Percentiles rank a stretch among this genome's conserved stretches.
Conservation (phyloP, 2,113 vertebrate species). For the Carlito syrichta region DNA sequence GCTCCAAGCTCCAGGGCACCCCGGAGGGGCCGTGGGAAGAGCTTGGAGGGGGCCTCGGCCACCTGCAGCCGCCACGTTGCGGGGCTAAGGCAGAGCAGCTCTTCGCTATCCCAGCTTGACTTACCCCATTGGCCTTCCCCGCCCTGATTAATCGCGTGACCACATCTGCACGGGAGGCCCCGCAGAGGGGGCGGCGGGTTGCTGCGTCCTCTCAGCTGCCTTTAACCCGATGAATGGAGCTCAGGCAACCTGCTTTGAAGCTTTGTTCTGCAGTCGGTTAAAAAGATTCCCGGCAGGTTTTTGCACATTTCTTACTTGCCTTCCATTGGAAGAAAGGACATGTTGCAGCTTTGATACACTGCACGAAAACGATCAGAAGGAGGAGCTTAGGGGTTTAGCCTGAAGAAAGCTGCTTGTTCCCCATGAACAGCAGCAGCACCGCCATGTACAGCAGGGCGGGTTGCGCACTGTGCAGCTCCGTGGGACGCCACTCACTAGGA, state of each 20-base stretch:
- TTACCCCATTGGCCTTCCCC: slow-evolving; percentile 65
- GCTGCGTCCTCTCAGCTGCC: slow-evolving; percentile 72
- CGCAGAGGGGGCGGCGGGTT: slow-evolving; percentile 44
- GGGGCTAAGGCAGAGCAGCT: slow-evolving; percentile 51
- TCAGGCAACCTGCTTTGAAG: slow-evolving; percentile 77
- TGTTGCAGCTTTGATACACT: neutral
- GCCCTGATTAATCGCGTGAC: slow-evolving; percentile 71
- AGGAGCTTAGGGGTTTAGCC: neutral
- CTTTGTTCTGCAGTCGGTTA: slow-evolving; percentile 75
- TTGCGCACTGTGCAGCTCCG: neutral
- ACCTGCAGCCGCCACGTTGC: neutral
- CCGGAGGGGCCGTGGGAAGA: too few relatives aligned
- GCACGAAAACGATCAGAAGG: neutral
- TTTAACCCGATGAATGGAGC: slow-evolving; percentile 77
- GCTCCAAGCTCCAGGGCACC: too few relatives aligned
- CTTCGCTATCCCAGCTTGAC: slow-evolving; percentile 72
- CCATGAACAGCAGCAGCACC: neutral
- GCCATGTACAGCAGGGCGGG: neutral
- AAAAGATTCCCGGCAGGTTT: slow-evolving; percentile 48
- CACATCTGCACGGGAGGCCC: slow-evolving; percentile 46
- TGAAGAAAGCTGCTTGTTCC: neutral
- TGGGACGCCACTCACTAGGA: neutral
- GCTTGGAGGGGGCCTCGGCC: neutral
- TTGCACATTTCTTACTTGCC: slow-evolving; percentile 58
- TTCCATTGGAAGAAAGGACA: slow-evolving; percentile 31